These are phyloP conservation scores for Zapornia atra DNA, from an alignment of 2,113 vertebrate genomes.

Conservation along the genomic window DNA sequence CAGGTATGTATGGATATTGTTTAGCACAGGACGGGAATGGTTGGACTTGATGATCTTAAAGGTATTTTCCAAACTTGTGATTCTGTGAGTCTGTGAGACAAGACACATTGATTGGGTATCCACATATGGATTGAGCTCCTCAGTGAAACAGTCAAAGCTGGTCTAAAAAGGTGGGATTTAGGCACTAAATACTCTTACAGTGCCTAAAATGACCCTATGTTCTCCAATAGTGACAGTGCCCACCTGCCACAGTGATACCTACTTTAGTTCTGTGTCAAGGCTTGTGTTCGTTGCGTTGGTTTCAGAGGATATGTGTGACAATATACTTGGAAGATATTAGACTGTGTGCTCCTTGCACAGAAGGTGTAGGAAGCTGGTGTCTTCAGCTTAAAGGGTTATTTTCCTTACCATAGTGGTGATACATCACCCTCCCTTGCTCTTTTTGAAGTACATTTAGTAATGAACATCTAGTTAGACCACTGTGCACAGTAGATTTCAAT, in stretches of 20 bases:
- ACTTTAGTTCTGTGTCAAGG: neutral
- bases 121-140: neutral
- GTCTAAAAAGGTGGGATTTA: neutral
- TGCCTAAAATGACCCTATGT: neutral
- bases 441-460: neutral
- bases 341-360: accelerated
- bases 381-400: neutral
- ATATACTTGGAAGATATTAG: neutral
- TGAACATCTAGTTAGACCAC: neutral
- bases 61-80: no score
- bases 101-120: neutral
- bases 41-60: no score
- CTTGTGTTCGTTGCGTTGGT: neutral
- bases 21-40: no score
- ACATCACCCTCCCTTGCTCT: neutral
- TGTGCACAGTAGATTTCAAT: neutral
- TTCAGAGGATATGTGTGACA: neutral
- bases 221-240: neutral
- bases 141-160: neutral
- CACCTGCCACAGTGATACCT: neutral
- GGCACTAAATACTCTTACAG: neutral
- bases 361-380: neutral
- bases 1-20: no score
- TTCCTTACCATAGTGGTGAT: neutral
- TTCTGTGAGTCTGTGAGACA: neutral